Percentiles rank a stretch among this genome's conserved stretches.
Conservation (phyloP, 2,888 invertebrate species). For the Euphydryas editha region DNA sequence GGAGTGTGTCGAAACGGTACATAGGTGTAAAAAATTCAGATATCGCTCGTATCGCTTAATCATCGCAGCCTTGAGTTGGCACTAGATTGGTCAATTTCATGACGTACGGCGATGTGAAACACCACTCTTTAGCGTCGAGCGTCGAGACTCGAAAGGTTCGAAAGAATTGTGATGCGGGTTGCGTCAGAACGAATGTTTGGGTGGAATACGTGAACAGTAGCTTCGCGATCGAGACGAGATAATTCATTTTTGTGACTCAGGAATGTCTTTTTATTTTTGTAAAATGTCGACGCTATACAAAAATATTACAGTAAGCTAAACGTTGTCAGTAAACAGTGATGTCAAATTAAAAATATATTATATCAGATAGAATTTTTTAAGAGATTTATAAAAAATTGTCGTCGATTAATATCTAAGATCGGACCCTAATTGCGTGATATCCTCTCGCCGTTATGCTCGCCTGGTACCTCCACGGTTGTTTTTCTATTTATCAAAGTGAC, state of each 20-base stretch:
- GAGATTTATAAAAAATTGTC: conserved; percentile 21
- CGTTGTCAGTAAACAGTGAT: background rate
- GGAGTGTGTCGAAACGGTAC: conserved; percentile 36
- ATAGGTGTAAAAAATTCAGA: conserved; percentile 35
- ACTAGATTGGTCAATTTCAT: conserved; percentile 39
- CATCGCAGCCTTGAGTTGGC: conserved; percentile 45
- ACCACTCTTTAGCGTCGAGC: conserved; percentile 36
- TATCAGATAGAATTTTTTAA: too few species aligned
- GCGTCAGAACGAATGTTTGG: conserved; percentile 32
- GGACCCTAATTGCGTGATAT: conserved; percentile 43
- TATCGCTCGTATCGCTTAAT: conserved; percentile 44
- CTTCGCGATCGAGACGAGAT: conserved; percentile 18
- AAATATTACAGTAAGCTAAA: background rate
- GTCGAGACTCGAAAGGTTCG: conserved; percentile 38
- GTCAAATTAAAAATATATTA: too few species aligned
- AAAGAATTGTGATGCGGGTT: conserved; percentile 40
- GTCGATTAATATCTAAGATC: conserved; percentile 27
- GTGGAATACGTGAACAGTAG: conserved; percentile 30
- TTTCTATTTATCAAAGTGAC: conserved; percentile 46
- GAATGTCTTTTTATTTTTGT: background rate
- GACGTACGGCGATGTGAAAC: conserved; percentile 43
- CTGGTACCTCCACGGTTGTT: conserved; percentile 36
- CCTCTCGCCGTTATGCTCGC: conserved; percentile 36
- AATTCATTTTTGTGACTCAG: background rate
- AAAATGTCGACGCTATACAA: conserved; percentile 7